These are phyloP conservation scores for Clangula hyemalis DNA, from an alignment of 2,797 vertebrate species.

Conservation along the genomic window DNA sequence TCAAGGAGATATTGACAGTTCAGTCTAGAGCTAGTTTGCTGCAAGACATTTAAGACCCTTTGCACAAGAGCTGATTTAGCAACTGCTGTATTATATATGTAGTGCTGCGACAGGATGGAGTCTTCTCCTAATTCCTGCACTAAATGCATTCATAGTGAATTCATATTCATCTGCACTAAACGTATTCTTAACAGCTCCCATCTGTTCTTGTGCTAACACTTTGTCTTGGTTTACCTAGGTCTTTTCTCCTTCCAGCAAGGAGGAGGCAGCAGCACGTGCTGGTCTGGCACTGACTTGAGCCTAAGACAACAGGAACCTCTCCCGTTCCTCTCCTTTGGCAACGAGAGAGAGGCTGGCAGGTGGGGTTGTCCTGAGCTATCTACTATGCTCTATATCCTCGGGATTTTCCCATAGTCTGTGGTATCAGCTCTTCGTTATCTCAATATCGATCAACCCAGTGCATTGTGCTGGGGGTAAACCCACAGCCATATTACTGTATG, in stretches of 20 bases:
- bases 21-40: neutral
- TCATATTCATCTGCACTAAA: neutral
- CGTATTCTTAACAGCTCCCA: neutral
- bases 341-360: neutral
- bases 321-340: neutral
- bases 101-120: neutral
- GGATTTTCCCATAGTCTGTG: neutral
- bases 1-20: neutral
- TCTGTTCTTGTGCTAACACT: neutral
- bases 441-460: neutral
- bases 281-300: rapidly evolving
- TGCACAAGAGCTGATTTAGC: neutral
- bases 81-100: neutral
- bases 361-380: neutral
- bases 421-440: neutral
- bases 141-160: neutral
- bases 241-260: neutral
- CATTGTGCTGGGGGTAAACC: neutral
- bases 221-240: neutral
- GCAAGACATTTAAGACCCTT: neutral
- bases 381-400: neutral
- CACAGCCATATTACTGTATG: neutral
- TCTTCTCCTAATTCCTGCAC: neutral
- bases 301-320: neutral
- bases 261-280: neutral